Evolutionary conservation across 2,888 invertebrate species (phyloP), one percentile per base, ranked within the genome.

Genomic region (Archaeoteleia sp.): DNA sequence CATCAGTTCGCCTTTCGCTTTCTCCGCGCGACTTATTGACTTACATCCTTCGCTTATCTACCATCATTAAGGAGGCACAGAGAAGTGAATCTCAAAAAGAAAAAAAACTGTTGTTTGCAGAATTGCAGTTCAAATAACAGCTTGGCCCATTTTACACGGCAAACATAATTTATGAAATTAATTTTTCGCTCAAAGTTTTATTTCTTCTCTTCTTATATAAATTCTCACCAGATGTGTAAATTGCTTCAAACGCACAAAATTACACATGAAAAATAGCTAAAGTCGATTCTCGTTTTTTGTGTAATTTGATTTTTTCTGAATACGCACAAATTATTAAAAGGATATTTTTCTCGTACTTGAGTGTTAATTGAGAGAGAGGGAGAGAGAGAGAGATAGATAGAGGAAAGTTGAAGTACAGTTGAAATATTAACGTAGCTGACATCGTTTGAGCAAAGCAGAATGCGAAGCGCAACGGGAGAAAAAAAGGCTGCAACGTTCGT

Each of bases 1-100:
- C 30, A 43, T 43, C 68, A 61, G 53, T 66, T 61, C 71, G 62
- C 53, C 37, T 49, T 48, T 27, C 49, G 40, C 35, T 34, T 51
- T 43, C 13, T 30, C 32, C 27, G 10, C 30, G 25, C 13, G 43
- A 51, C 54, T 54, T 30, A 34, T 42, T 32, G 40, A 42, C 42
- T 53, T 39, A 42, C 32, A 42, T 53, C 34, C 35, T 32, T 34
- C 34, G 20, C 23, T 54, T 35, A 39, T 54, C 42, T 34, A n/a
- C n/a, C 34, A 34, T 46, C 34, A 27, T 34, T 46, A 34, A 8
- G 12, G 20, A 46, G 32, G 32, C 46, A 23, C 46, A 23, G 20
- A 32, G 34, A 30, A 6, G 20, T 8, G 13, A 43, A 30, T 17
- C n/a, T n/a, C 2, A 30, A 9, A n/a, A 0, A 9, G 14, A 30